phyloP scores from a whole-genome alignment of 2,113 vertebrate genomes.

The Centropus bengalensis region DNA sequence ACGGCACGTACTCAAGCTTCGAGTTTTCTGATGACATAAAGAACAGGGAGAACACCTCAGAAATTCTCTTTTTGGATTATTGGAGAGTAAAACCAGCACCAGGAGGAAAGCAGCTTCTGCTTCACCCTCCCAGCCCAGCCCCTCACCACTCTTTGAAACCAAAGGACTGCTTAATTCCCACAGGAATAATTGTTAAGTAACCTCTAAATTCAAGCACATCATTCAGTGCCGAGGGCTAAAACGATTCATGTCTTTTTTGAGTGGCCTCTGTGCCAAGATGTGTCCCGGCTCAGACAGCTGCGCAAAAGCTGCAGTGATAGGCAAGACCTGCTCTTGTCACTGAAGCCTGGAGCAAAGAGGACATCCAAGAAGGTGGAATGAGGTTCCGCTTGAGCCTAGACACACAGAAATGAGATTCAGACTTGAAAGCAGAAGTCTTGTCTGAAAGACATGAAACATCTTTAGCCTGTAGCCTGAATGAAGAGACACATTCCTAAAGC shows the following conservation, averaged over 20 bases:
- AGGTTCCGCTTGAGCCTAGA: background rate
- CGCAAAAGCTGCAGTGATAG: background rate
- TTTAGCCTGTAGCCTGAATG: background rate
- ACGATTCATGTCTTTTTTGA: background rate
- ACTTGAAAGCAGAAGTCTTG: constrained; percentile 1
- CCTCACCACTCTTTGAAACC: background rate
- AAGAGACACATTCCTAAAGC: background rate
- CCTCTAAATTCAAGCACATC: background rate
- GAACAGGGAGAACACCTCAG: background rate
- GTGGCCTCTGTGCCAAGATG: background rate
- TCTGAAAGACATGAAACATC: background rate
- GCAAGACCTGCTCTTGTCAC: background rate
- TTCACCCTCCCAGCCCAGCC: fast-evolving
- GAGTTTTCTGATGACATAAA: background rate
- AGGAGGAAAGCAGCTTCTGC: background rate
- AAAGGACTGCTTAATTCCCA: background rate
- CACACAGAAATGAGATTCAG: constrained; percentile 4
- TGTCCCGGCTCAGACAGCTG: background rate
- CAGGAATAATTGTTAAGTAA: background rate
- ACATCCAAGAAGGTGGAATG: background rate
- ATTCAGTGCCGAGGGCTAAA: background rate
- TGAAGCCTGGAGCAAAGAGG: background rate
- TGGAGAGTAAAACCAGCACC: background rate
- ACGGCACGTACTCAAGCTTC: background rate
- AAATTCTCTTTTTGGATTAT: background rate